Evolutionary conservation across 2,888 invertebrate genomes (phyloP), one percentile per base, ranked within the genome.

Genomic region (Seira musarum): DNA sequence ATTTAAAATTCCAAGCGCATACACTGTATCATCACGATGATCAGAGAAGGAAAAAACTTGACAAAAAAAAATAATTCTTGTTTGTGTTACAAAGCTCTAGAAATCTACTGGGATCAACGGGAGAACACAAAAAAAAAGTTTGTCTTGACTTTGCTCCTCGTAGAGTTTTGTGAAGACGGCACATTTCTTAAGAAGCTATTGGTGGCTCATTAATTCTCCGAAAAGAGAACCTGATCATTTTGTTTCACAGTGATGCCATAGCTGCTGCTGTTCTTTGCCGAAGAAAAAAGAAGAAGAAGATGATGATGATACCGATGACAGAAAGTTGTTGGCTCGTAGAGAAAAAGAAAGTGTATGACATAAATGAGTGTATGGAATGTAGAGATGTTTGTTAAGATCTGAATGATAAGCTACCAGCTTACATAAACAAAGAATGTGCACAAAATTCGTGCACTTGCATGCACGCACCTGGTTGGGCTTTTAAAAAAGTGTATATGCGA

Each of bases 231-330:
- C 46, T 64, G 71, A 46, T 71, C 64, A 63, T 71, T 71, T 71
- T 71, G 40, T n/a, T 49, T 49, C 49, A 49, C 8, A 8, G 3
- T 30, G 30, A 61, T 13, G 22, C 19, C 6, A 19, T 19, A 19
- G 24, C 25, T 65, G 17, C 65, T 30, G 30, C 8, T 30, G 30
- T 30, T 75, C 67, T 67, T 61, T n/a, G n/a, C n/a, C n/a, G n/a
- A n/a, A n/a, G n/a, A 22, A 57, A 68, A 61, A 21, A 53, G 75
- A 66, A 25, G 67, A 30, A 30, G 15, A 49, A 63, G 76, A 76
- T 77, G 77, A 77, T 60, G 77, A 69, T 69, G 69, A 76, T 77
- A 70, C 65, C 40, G 77, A 69, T 77, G 77, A 77, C 77, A 77
- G 46, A 68, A 53, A 70, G 77, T 70, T 49, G 49, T 49, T 70